Base-by-base conservation (phyloP, 2,888 invertebrate species). In the Pandemis cinnamomeana region DNA sequence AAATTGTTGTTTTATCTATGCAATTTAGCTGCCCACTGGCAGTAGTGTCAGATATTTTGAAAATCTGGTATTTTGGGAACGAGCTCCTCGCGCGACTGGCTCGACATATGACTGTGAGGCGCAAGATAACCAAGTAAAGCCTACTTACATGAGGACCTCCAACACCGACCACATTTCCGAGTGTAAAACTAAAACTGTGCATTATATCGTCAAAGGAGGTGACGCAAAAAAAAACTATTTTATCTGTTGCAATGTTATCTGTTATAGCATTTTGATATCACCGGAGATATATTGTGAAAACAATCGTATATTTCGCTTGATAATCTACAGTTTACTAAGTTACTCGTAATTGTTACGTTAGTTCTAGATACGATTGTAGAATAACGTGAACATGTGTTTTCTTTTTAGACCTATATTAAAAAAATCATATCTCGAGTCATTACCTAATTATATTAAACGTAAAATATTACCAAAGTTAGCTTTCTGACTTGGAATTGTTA, bases 191-290 rank as follows among this genome's bases (percentile, higher is more conserved):
- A 42, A 70, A 41, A 51, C 58, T 42, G 44, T 53, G 60, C 48
- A 51, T 73, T 73, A 73, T 73, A 73, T 73, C 64, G 58, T 51
- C 60, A 64, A 66, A 48, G 55, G 58, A 42, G 53, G 44, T 73
- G 69, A 66, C 69, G 64, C 64, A 73, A 73, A 72, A 66, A 66
- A 20, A 73, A 69, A 51, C 62, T 68, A 58, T 71, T 67, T 58
- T 64, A 69, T 73, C 73, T 73, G 70, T 73, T 73, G 69, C 73
- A 66, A 70, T 70, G 64, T 71, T 73, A 73, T 73, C 73, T 42
- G 46, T 66, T 68, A 36, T 67, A 67, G 46, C 62, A 72, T 46
- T 69, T 66, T 73, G 73, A 66, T 73, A 73, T 51, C 11, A 13
- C 42, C 42, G 64, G 64, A 64, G 73, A 66, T 69, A 60, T 67